Evolutionary conservation across 2,797 vertebrate species (phyloP), one percentile per base, ranked within the genome.

Genomic region (Melanitta fusca): DNA sequence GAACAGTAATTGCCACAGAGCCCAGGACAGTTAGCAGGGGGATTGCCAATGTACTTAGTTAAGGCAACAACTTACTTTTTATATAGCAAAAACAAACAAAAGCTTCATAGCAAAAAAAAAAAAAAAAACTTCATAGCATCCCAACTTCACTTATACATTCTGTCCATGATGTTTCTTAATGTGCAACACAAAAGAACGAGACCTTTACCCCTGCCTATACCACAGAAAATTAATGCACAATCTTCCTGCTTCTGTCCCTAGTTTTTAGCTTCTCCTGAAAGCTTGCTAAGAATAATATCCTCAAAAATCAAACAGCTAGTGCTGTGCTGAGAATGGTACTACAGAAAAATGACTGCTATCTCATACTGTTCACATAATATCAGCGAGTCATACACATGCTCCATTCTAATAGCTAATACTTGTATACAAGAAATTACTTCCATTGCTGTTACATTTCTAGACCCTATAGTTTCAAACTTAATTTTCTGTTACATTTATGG

Each of bases 261-360:
- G 53, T 43, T 58, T 94, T 88, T 80, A 81, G 61, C 65, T 94
- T 91, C 74, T 85, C 22, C 70, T 72, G 58, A 92, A 96, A 89
- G 30, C 43, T 75, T 91, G 34, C 71, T 93, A 74, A 80, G 85
- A 94, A 91, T 58, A 93, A 49, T 57, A 77, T 36, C 58, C 58
- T 94, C 77, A 92, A 77, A 95, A 39, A 80, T 74, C 62, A 66
- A 89, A 89, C 72, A 81, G 39, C 25, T 53, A 30, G 69, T 83
- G 56, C 69, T 79, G 19, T 64, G 36, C 90, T 94, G 87, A 91
- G 93, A 95, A 88, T 25, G 88, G 49, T 41, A 60, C 41, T 73
- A 84, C 47, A 72, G 85, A 82, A 25, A 72, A 96, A 90, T 41
- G 32, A 68, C 77, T 85, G 77, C 81, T 84, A 66, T 66, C 20